These are phyloP conservation scores for Bicyclus anynana DNA, from an alignment of 1,140 invertebrate genomes.

Conservation along the genomic window DNA sequence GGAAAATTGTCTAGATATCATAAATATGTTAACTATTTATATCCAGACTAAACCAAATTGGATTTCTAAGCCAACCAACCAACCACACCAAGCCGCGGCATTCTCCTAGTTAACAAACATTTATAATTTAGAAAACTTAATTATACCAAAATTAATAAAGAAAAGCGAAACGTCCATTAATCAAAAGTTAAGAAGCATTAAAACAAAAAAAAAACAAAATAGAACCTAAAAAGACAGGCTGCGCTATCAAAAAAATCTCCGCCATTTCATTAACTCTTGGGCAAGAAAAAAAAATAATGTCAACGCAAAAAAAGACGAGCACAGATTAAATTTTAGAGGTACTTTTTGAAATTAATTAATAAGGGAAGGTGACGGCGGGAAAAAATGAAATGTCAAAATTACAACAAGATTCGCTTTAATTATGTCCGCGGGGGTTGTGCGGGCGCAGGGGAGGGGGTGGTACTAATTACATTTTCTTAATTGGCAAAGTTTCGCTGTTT, in stretches of 20 bases:
- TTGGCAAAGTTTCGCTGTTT: conserved; percentile 61
- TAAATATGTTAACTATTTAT: too few species aligned
- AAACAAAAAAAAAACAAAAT: conserved; percentile 21
- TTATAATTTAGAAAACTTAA: too few species aligned
- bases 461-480: conserved; percentile 74
- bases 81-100: too few species aligned
- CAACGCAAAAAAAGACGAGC: conserved; percentile 51
- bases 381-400: conserved; percentile 75
- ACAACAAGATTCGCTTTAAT: conserved; percentile 72
- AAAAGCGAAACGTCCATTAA: conserved; percentile 9
- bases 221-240: background rate
- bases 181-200: conserved; percentile 19
- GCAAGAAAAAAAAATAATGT: conserved; percentile 46
- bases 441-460: conserved; percentile 24
- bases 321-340: conserved; percentile 68
- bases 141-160: background rate
- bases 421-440: conserved; percentile 50
- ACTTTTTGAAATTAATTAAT: conserved; percentile 70
- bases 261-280: conserved; percentile 52
- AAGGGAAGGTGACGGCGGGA: conserved; percentile 56
- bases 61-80: too few species aligned
- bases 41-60: too few species aligned
- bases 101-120: too few species aligned
- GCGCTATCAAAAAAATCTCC: conserved; percentile 62
- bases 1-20: too few species aligned